Evolutionary conservation across 2,888 invertebrate species (phyloP).

Genomic region (Dione juno): DNA sequence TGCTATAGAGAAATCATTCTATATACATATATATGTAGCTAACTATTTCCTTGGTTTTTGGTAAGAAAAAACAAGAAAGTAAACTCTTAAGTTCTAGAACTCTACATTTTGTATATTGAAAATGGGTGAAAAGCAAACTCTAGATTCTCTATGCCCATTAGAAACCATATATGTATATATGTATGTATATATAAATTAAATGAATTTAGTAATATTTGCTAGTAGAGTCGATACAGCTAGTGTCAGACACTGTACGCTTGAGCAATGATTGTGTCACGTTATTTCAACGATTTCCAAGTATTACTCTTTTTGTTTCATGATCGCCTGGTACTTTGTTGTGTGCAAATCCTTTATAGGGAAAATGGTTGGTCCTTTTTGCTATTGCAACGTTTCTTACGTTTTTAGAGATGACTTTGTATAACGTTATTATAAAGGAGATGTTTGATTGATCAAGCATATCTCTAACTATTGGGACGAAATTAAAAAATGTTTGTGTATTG

Average conservation of each 20-base stretch:
- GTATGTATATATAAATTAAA: too few species aligned
- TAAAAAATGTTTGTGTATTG: too few species aligned
- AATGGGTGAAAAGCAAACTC: too few species aligned
- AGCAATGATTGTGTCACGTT: constrained; percentile 47
- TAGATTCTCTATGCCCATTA: too few species aligned
- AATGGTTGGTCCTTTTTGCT: constrained; percentile 35
- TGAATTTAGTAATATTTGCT: too few species aligned
- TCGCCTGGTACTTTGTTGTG: constrained; percentile 62
- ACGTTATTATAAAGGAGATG: neutral
- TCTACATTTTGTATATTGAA: too few species aligned
- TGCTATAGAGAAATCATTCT: too few species aligned
- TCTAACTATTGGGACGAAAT: neutral
- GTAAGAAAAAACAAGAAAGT: too few species aligned
- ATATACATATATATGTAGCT: neutral
- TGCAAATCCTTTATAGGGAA: constrained; percentile 56
- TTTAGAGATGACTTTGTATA: neutral
- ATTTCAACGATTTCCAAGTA: constrained; percentile 74
- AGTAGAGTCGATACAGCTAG: constrained; percentile 41
- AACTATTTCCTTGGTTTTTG: neutral
- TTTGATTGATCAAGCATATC: neutral
- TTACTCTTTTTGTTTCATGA: constrained; percentile 66
- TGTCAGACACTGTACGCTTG: constrained; percentile 48
- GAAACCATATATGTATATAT: too few species aligned
- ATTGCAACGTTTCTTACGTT: neutral
- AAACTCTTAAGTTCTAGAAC: too few species aligned